These are phyloP conservation scores for Parauchenoglanis punctatus DNA, from an alignment of 2,797 vertebrate genomes.

Conservation along the genomic window DNA sequence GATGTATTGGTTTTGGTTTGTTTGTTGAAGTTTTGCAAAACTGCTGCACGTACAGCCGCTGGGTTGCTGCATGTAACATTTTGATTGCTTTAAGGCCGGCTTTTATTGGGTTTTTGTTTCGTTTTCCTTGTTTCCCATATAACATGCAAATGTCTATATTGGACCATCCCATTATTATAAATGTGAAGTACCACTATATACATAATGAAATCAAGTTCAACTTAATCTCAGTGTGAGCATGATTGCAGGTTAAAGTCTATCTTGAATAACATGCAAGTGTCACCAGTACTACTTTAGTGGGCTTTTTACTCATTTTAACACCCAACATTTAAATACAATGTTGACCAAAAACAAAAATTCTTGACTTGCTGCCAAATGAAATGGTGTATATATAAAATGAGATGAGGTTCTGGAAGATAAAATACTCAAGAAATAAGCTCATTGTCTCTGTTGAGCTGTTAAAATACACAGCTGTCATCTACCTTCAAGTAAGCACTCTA, in stretches of 20 bases:
- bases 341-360: neutral
- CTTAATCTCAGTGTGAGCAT: conserved; percentile 1
- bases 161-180: neutral
- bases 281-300: neutral
- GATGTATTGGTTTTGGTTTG: neutral
- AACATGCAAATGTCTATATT: neutral
- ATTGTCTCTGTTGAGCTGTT: neutral
- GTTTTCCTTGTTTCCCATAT: neutral
- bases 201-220: neutral
- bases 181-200: neutral
- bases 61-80: neutral
- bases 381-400: neutral
- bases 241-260: neutral
- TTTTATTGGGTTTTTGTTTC: neutral
- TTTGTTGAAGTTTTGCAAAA: too few relatives aligned
- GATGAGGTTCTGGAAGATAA: neutral
- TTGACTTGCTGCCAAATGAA: neutral
- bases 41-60: neutral
- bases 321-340: neutral
- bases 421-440: neutral
- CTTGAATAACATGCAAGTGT: neutral
- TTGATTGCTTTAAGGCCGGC: neutral
- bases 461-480: neutral
- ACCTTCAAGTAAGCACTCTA: neutral
- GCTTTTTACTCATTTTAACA: neutral